These are phyloP conservation scores for Microctenopoma steveboyesi DNA, from an alignment of 2,797 vertebrate genomes.

Conservation along the genomic window DNA sequence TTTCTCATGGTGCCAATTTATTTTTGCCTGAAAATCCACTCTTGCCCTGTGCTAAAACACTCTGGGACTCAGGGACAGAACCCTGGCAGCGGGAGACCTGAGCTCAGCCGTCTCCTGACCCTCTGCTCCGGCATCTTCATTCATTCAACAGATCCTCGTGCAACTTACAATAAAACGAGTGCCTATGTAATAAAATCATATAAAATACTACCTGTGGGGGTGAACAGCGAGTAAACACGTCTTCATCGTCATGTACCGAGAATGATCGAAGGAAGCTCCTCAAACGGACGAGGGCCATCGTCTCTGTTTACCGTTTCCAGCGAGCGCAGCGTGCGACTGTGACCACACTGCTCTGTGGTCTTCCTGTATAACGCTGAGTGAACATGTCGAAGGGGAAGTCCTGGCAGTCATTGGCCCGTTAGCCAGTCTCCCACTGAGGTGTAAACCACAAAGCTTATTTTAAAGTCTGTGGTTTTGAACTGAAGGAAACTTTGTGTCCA, in stretches of 20 bases:
- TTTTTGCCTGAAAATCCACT: too few relatives aligned
- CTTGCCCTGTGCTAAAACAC: too few relatives aligned
- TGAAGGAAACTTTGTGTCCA: background rate
- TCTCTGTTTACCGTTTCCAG: accelerated
- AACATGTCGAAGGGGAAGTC: conserved; percentile 63
- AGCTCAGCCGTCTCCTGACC: too few relatives aligned
- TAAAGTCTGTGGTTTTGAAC: background rate
- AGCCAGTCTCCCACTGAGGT: conserved; percentile 7
- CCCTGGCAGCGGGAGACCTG: too few relatives aligned
- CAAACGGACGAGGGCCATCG: conserved; percentile 41
- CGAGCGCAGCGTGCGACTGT: background rate
- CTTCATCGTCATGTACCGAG: conserved; percentile 21
- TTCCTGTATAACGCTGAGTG: conserved; percentile 22
- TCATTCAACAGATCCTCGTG: background rate
- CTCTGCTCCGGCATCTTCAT: too few relatives aligned
- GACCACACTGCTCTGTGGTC: conserved; percentile 3
- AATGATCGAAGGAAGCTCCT: conserved; percentile 27
- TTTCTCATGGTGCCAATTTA: too few relatives aligned
- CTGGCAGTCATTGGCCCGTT: conserved; percentile 5
- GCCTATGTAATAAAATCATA: too few relatives aligned
- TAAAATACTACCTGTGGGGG: conserved; percentile 47
- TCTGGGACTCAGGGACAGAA: too few relatives aligned
- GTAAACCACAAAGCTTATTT: conserved; percentile 1
- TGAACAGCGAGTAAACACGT: conserved; percentile 43
- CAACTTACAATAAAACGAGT: background rate